Base-by-base conservation (phyloP, 1,140 invertebrate species). In the Phortica variegata region DNA sequence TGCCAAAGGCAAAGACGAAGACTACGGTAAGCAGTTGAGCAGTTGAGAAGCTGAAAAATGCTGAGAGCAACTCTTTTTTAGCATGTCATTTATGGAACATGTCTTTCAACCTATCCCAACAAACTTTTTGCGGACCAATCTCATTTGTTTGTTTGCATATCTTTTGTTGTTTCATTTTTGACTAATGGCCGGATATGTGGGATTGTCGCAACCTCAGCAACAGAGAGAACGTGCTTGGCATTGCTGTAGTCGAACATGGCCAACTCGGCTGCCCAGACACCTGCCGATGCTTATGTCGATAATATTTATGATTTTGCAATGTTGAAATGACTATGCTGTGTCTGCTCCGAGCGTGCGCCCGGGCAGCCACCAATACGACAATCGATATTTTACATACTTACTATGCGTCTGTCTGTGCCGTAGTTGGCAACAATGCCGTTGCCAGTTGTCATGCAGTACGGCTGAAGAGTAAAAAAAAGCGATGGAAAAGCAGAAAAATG, bases 281-380 rank as follows among this genome's bases (percentile, higher is more conserved):
- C 32, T 34, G 32, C 13, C 6, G 13, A 15, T 13, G n/a, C 13
- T 15, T 8, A 34, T 34, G 32, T 7, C 23, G 48, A 37, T 52
- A 52, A 66, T 66, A 66, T 66, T 66, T 66, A 66, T 66, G 62
- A 66, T 61, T 65, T 56, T 31, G 50, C 48, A 38, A 61, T n/a
- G 43, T 49, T 52, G 53, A 49, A 49, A 53, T 33, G 23, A 48
- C 47, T 49, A 17, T 38, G 15, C 18, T 34, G 8, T 34, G 4
- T 15, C 33, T 34, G 7, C 16, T 34, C 33, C 12, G 33, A 29
- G 26, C 26, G 12, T 7, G 6, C 6, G 26, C 26, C 6, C 6
- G 6, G 12, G 26, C 26, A 29, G 26, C 26, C 6, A 12, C 26
- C 12, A 29, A 6, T 7, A 12, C 26, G 12, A n/a, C 32, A 9